A percentile compares a stretch with the other conserved stretches of the same genome.
Evolutionary conservation across 2,797 vertebrate genomes (phyloP).

Genomic region (Karalla daura): DNA sequence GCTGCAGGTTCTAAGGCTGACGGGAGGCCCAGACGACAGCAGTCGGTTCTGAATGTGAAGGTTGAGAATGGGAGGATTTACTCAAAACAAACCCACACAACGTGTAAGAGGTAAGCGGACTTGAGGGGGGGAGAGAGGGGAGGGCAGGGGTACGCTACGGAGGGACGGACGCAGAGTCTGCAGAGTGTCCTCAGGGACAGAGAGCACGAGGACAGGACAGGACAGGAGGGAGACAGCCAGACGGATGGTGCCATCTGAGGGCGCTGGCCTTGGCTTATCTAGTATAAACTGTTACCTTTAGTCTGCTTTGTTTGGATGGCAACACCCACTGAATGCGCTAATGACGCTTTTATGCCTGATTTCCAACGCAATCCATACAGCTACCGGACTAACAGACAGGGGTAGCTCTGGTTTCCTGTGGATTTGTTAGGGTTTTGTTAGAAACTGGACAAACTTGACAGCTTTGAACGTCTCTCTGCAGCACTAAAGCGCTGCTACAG

Average conservation of each 20-base stretch:
- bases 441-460: neutral
- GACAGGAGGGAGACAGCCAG: no score
- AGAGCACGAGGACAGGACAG: constrained; percentile 33
- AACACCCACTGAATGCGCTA: neutral
- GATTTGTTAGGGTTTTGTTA: no score
- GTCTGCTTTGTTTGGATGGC: neutral
- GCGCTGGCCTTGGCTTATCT: constrained; percentile 5
- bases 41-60: constrained; percentile 88
- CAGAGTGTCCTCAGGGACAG: constrained; percentile 30
- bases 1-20: constrained; percentile 90
- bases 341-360: no score
- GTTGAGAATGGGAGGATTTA: constrained; percentile 84
- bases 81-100: constrained; percentile 81
- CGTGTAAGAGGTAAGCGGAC: constrained; percentile 69
- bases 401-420: no score
- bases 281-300: neutral
- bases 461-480: neutral
- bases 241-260: constrained; percentile 22
- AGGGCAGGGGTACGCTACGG: constrained; percentile 48
- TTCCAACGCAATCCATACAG: neutral
- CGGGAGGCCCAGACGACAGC: constrained; percentile 88
- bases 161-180: constrained; percentile 45
- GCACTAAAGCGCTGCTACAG: neutral
- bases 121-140: constrained; percentile 33
- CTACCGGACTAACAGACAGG: no score